Percentiles rank a stretch among this genome's conserved stretches.
Evolutionary conservation across 2,797 vertebrate species (phyloP).

Genomic region (Erethizon dorsatum): DNA sequence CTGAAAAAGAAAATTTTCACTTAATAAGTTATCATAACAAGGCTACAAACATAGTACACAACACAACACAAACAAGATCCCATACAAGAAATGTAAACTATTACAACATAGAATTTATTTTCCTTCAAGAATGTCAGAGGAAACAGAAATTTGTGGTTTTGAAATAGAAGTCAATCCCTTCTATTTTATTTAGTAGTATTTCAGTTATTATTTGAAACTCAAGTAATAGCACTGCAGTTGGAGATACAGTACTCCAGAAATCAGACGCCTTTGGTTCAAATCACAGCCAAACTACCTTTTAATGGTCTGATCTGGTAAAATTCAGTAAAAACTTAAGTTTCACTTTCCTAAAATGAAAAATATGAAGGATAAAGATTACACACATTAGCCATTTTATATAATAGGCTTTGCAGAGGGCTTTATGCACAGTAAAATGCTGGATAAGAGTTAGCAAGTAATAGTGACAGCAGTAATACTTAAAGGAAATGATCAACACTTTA

Average conservation of each 20-base stretch:
- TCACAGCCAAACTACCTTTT: background rate
- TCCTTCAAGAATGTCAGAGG: background rate
- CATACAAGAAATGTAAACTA: constrained; percentile 35
- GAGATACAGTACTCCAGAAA: constrained; percentile 41
- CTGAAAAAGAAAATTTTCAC: constrained; percentile 88
- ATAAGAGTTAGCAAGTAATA: background rate
- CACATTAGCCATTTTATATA: background rate
- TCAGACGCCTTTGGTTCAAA: constrained; percentile 44
- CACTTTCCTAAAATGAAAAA: constrained; percentile 49
- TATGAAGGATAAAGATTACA: background rate
- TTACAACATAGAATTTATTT: constrained; percentile 15
- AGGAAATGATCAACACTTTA: constrained; percentile 46
- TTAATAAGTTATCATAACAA: constrained; percentile 62
- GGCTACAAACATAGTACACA: background rate
- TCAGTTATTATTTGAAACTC: constrained; percentile 49
- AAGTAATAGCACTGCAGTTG: background rate
- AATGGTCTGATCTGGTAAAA: constrained; percentile 32
- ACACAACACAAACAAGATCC: background rate
- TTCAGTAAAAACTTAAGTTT: background rate
- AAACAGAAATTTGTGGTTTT: constrained; percentile 26
- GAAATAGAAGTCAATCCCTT: constrained; percentile 7
- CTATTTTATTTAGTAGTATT: background rate
- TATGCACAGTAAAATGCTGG: background rate
- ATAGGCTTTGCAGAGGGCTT: background rate
- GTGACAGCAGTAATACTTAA: background rate